phyloP scores from a whole-genome alignment of 2,113 vertebrate species.

The Caranx melampygus region DNA sequence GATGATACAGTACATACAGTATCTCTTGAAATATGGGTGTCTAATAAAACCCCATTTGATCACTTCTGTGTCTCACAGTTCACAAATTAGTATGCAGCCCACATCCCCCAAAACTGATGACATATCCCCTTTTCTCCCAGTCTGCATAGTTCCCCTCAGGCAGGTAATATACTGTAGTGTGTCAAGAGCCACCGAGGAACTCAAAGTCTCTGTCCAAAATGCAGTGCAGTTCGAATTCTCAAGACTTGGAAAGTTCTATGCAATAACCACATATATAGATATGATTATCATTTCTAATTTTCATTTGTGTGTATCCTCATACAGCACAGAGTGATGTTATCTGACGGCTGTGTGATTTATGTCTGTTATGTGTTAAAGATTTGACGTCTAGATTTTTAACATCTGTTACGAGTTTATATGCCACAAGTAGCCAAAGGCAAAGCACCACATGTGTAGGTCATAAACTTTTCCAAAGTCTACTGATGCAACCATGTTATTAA shows the following conservation, averaged over 20 bases:
- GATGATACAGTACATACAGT: slow-evolving; percentile 1
- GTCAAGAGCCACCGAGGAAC: slow-evolving; percentile 34
- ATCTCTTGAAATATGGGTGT: slow-evolving; percentile 27
- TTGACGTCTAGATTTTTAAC: slow-evolving; percentile 37
- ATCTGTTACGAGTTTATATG: slow-evolving; percentile 48
- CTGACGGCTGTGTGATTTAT: background rate
- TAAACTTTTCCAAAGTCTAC: slow-evolving; percentile 39
- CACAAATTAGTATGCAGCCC: slow-evolving; percentile 28
- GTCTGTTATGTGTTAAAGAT: slow-evolving; percentile 22
- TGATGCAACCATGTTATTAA: slow-evolving; percentile 48
- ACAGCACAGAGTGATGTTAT: background rate
- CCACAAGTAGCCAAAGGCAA: slow-evolving; percentile 47
- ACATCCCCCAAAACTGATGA: slow-evolving; percentile 26
- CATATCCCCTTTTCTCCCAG: slow-evolving; percentile 21
- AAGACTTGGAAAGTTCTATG: background rate
- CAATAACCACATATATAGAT: background rate
- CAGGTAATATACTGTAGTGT: slow-evolving; percentile 30
- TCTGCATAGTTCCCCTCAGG: slow-evolving; percentile 33
- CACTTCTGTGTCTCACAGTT: background rate
- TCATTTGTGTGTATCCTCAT: background rate
- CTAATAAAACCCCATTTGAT: slow-evolving; percentile 36
- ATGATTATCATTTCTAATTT: background rate
- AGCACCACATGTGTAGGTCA: slow-evolving; percentile 46
- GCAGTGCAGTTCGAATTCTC: background rate
- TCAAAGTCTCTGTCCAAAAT: slow-evolving; percentile 24